A percentile compares a stretch with the other conserved stretches of the same genome.
Conservation (phyloP, 2,113 vertebrate species). For the Bos javanicus region DNA sequence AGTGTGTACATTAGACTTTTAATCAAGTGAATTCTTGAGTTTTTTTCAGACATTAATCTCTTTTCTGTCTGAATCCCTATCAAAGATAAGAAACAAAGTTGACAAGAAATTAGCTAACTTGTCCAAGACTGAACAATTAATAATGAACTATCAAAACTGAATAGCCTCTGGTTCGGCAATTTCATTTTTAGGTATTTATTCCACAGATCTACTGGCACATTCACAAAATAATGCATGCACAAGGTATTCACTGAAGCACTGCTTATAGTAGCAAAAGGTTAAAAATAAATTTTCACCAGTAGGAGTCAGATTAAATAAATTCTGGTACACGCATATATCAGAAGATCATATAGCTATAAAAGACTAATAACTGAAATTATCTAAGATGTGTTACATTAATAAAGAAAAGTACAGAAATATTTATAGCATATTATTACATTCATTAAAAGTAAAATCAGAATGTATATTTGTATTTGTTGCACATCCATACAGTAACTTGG, state of each 20-base stretch:
- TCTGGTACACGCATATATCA: neutral
- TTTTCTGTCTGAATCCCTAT: neutral
- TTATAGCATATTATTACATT: neutral
- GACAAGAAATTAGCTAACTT: neutral
- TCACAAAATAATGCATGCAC: neutral
- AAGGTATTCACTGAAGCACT: neutral
- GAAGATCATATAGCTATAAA: neutral
- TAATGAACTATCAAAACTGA: neutral
- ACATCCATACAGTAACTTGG: neutral
- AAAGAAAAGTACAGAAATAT: neutral
- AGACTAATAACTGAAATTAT: neutral
- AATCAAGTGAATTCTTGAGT: neutral
- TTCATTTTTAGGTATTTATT: neutral
- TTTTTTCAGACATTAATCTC: neutral
- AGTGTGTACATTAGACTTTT: neutral
- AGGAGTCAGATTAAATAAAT: neutral
- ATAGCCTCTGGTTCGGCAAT: neutral
- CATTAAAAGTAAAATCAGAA: neutral
- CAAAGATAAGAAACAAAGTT: neutral
- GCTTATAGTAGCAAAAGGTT: neutral
- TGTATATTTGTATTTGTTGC: neutral
- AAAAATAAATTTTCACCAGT: neutral
- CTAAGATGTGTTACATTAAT: neutral
- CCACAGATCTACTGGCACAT: neutral
- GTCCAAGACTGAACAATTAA: neutral